Evolutionary conservation across 2,113 vertebrate species (phyloP).

Genomic region (Scophthalmus maximus): DNA sequence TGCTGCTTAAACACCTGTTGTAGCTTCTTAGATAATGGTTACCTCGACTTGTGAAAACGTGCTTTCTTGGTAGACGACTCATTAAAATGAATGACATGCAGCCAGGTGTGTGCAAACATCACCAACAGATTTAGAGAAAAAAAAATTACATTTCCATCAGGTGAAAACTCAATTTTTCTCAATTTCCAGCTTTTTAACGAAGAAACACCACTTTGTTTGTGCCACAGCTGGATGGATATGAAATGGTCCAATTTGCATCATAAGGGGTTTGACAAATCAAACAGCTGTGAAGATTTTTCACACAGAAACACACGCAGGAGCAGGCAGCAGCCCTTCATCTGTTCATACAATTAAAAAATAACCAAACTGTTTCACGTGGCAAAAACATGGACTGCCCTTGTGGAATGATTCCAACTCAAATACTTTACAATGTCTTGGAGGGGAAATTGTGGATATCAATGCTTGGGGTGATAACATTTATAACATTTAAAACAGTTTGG

Average conservation of each 20-base stretch:
- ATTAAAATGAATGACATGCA: slow-evolving; percentile 1
- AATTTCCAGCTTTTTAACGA: background rate
- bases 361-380: slow-evolving; percentile 17
- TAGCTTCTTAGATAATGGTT: background rate
- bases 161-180: background rate
- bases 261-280: slow-evolving; percentile 17
- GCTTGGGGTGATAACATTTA: background rate
- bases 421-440: slow-evolving; percentile 6
- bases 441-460: no score
- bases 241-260: slow-evolving; percentile 13
- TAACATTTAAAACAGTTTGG: no score
- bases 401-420: background rate
- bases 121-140: background rate
- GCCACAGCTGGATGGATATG: slow-evolving; percentile 6
- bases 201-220: slow-evolving; percentile 1
- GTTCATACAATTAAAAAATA: slow-evolving; percentile 12
- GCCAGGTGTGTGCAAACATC: background rate
- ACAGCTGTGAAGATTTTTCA: slow-evolving; percentile 29
- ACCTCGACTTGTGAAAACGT: slow-evolving; percentile 1
- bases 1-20: background rate
- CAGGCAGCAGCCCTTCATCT: slow-evolving; percentile 20
- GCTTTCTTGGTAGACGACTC: slow-evolving; percentile 8
- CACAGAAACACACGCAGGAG: slow-evolving; percentile 10
- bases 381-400: slow-evolving; percentile 2
- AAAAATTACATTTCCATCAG: background rate